Evolutionary conservation across 2,797 vertebrate genomes (phyloP), one percentile per base, ranked within the genome.

Genomic region (Sandelia bainsii): DNA sequence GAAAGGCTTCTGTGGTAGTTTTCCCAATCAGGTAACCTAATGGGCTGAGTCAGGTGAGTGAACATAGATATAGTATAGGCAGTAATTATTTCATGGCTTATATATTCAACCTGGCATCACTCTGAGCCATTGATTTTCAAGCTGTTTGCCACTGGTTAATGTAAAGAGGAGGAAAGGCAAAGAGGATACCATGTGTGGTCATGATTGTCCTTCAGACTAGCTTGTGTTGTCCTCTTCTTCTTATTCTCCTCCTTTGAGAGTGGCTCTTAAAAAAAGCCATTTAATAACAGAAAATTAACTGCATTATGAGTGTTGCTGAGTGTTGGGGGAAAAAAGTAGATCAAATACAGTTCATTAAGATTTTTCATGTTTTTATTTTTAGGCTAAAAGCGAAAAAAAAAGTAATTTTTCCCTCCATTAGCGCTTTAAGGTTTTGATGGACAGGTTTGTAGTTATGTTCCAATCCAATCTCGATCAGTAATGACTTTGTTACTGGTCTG

Each of bases 1-100:
- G 37, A 29, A 63, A 75, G 39, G 48, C 51, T 59, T 14, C 16
- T 54, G 2, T 48, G 54, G 46, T 49, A 27, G 14, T 29, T 62
- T 32, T 48, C 32, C 17, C 62, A 49, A 45, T 66, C 56, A 17
- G 32, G 32, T 4, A 32, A 32, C 8, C n/a, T n/a, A n/a, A n/a
- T n/a, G n/a, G n/a, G n/a, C n/a, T 29, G 29, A 37, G 34, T 37
- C 2, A 6, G n/a, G n/a, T 13, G 22, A 34, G 16, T 39, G 48
- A 74, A 40, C 22, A 22, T 32, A 12, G 44, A 23, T 4, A 3
- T 25, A 51, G n/a, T n/a, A 34, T 39, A 14, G 23, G 34, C 62
- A 3, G 27, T 42, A 40, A 45, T 34, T 20, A 46, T 52, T 39
- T 56, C 16, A 23, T 25, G 19, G 32, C 52, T 37, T 54, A 49